Percentiles rank a stretch among this genome's conserved stretches.
Conservation (phyloP, 2,113 vertebrate species). For the Triplophysa dalaica region DNA sequence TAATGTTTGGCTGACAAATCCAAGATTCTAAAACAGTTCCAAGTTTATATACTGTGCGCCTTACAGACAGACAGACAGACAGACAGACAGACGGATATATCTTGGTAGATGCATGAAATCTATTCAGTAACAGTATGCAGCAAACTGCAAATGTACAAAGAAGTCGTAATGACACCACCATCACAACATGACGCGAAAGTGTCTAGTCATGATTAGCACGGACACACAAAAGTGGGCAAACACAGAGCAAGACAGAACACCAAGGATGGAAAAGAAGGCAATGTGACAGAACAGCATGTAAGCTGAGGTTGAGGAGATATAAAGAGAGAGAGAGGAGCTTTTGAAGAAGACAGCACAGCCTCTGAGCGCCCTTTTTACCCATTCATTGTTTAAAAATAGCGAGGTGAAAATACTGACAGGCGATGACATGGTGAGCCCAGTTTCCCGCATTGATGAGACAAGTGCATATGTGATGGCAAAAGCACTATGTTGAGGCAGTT, state of each 20-base stretch:
- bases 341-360: conserved; percentile 23
- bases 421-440: conserved; percentile 22
- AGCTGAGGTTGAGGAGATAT: background rate
- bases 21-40: too few species aligned
- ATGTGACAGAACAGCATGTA: background rate
- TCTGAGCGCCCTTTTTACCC: background rate
- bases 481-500: background rate
- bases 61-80: background rate
- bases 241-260: background rate
- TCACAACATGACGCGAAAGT: background rate
- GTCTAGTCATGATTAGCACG: background rate
- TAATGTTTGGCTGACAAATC: too few species aligned
- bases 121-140: background rate
- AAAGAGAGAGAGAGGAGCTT: conserved; percentile 29
- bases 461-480: background rate
- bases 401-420: conserved; percentile 41
- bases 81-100: background rate
- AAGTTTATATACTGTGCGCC: too few species aligned
- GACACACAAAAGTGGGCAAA: background rate
- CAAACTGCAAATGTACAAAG: too few species aligned
- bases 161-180: background rate
- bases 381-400: conserved; percentile 35
- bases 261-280: background rate
- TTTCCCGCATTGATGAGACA: conserved; percentile 22
- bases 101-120: background rate